Base-by-base conservation (phyloP, 2,888 invertebrate genomes). In the Micoletzkya japonica region DNA sequence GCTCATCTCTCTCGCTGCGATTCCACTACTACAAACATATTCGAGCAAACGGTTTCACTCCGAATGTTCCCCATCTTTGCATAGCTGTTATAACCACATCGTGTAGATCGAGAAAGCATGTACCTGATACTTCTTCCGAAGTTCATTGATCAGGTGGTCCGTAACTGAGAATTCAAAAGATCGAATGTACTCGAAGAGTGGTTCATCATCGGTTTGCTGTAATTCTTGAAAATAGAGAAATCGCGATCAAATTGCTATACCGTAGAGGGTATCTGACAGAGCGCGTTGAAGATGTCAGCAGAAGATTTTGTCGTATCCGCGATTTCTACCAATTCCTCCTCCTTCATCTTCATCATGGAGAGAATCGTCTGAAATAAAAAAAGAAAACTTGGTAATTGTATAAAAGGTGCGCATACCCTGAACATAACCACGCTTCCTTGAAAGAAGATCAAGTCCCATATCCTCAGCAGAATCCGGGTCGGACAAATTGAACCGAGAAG, bases 371-470 rank as follows among this genome's bases (percentile, higher is more conserved):
- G 61, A 70, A 78, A 57, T 24, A 4, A 20, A 32, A 32, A 56
- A 10, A 56, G 20, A 32, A 28, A 14, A 4, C 20, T 28, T 54
- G 20, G 28, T 56, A 10, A 4, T 32, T 4, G 10, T 6, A 56
- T 30, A 7, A 30, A 56, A 1, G 28, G 54, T 36, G 3, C 14
- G 17, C 66, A 60, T 57, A 81, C 80, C 52, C 84, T 94, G 87
- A 98, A 97, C 54, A 98, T 89, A 34, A 95, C 91, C 74, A 94
- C 90, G 37, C 95, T 94, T 39, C 98, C 97, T 86, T 95, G 94
- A 83, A 93, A 92, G 87, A 96, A 95, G 87, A 98, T 93, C 77
- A 95, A 89, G 87, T 98, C 98, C 97, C 98, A 98, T 77, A 97
- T 90, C 76, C 96, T 90, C 54, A 92, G 88, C 73, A 98, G 89